Conservation (phyloP, 2,113 vertebrate species). For the Bettongia penicillata region DNA sequence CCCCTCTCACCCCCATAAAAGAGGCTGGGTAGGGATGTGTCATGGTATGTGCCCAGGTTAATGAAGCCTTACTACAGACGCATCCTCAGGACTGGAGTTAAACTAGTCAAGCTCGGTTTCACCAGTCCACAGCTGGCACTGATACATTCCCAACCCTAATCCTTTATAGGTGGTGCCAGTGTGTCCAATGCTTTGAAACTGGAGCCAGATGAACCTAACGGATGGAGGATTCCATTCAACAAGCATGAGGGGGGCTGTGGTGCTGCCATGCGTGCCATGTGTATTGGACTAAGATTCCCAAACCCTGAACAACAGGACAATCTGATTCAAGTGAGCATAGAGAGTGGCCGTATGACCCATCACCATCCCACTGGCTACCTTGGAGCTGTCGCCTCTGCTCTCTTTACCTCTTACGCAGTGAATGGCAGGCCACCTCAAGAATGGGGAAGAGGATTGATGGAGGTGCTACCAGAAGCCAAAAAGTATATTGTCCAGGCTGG, state of each 20-base stretch:
- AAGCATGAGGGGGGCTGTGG: slow-evolving; percentile 84
- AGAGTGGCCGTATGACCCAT: slow-evolving; percentile 91
- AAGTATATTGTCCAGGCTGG: slow-evolving; percentile 77
- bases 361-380: slow-evolving; percentile 91
- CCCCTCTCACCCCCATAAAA: not conserved
- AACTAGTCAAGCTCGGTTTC: not conserved
- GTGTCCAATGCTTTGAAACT: not conserved
- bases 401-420: slow-evolving; percentile 86
- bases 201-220: not conserved
- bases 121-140: not conserved
- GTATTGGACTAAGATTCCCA: slow-evolving; percentile 87
- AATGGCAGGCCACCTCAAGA: slow-evolving; percentile 73
- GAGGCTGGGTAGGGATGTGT: not conserved
- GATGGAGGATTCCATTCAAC: slow-evolving; percentile 85
- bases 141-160: rapidly evolving
- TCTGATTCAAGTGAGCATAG: slow-evolving; percentile 86
- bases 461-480: slow-evolving; percentile 82
- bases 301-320: slow-evolving; percentile 72
- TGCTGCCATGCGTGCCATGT: slow-evolving; percentile 91
- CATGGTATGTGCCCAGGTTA: not conserved
- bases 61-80: not conserved
- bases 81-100: not conserved
- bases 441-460: slow-evolving; percentile 87
- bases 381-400: slow-evolving; percentile 85
- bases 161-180: slow-evolving; percentile 73